Base-by-base conservation (phyloP, 2,113 vertebrate genomes). In the Suncus etruscus region DNA sequence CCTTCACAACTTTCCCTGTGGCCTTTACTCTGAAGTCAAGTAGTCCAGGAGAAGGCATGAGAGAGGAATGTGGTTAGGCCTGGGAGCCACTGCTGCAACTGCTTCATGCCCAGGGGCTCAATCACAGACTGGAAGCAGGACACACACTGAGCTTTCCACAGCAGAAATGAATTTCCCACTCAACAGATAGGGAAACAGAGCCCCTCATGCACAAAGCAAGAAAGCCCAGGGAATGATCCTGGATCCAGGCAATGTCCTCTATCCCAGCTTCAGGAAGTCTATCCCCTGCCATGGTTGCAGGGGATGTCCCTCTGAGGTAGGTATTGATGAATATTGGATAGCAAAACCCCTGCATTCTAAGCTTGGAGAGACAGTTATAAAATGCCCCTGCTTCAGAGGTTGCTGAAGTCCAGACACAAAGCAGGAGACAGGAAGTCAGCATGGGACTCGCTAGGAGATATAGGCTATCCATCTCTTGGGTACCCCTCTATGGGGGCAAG, bases 101-200 rank as follows among this genome's bases (percentile, higher is more conserved):
- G n/a, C 1, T 1, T 68, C 3, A 0, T 5, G 11, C 20, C 51
- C 18, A 22, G 2, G 1, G 15, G 27, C 81, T 76, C 50, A 16
- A 54, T 25, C 15, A 58, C 45, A 22, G 20, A 61, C 18, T 39
- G 39, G 39, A 39, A 39, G 5, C 39, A 39, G 39, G 39, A 39
- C 39, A 39, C 39, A 39, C 39, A 39, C 39, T 39, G 15, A 58
- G 54, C 51, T 54, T 5, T 5, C 4, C 15, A 29, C 39, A 29
- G 31, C 48, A 58, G 25, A 39, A 66, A 82, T 7, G 6, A 14
- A n/a, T 14, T 39, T 6, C 29, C 50, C 54, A 65, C 18, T 11
- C 48, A 24, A 79, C 51, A 48, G 29, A 25, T 0, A 11, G 45
- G 27, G 78, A 39, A 4, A 29, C 1, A 91, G 39, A 72, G 31